Base-by-base conservation (phyloP, 2,113 vertebrate genomes). In the Hylia prasina region DNA sequence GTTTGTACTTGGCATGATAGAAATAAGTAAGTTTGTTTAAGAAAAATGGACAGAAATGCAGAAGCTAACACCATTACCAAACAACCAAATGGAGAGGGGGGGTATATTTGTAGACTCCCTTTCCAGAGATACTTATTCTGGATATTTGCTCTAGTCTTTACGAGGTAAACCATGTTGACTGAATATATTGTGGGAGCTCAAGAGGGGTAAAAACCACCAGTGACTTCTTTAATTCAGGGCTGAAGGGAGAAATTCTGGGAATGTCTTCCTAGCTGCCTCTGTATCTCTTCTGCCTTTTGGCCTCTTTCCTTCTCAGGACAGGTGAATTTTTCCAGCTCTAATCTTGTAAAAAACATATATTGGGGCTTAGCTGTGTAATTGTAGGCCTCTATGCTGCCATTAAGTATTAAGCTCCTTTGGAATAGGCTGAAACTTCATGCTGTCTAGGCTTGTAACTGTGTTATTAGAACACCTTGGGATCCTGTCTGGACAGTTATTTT, bases 291-390 rank as follows among this genome's bases (percentile, higher is more conserved):
- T 83, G 47, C 14, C 28, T 78, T 70, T 92, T 84, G 47, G 6
- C 47, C 61, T 60, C 25, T 50, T 86, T 63, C 15, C 27, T 72
- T 95, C 56, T 83, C 45, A 42, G 61, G 73, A 60, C 35, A 54
- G 56, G 39, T 81, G 77, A 70, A 12, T 56, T 88, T 92, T 83
- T 83, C 68, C 24, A 58, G 13, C 45, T 78, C 11, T 64, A 75
- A 22, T 70, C 64, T 89, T 82, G 35, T 94, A 73, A 84, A 94
- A 80, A 77, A 42, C 2, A 5, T 91, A 24, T 80, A 28, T 47
- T 87, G 35, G 77, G 56, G 54, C 35, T 83, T 87, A 66, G 23
- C 37, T 89, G 20, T 75, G 51, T 87, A 95, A 89, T 75, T 87
- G 56, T 63, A 89, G 81, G 47, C 16, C 11, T 84, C 23, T 73